Evolutionary conservation across 1,140 invertebrate species (phyloP), one percentile per base, ranked within the genome.

Genomic region (Aphidius gifuensis): DNA sequence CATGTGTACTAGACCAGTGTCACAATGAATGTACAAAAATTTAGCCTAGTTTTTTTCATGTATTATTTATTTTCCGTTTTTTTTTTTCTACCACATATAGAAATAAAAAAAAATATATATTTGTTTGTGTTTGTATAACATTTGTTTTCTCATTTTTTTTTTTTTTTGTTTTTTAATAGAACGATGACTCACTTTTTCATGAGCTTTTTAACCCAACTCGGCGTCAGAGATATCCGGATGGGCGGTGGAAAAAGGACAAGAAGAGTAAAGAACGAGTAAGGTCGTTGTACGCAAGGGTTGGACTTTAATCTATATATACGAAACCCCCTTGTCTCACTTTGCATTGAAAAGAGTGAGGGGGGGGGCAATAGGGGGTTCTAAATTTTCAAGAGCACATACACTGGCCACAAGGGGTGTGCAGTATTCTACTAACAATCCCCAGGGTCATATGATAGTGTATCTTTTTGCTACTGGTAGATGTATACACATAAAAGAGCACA

Each of bases 301-400:
- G 69, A 72, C 66, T 74, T 74, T 75, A 75, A 75, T 75, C 74
- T 72, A 32, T 32, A 32, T 32, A 32, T 32, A 16, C 16, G 16
- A 32, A 74, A 74, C 73, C 69, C 68, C 71, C 74, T 73, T 66
- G 64, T 66, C 65, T 72, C 70, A 64, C 58, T 64, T 61, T 61
- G 45, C 64, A 65, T 53, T 23, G 23, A 4, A 32, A 32, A 32
- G 23, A 32, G 16, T 16, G 16, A 16, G 16, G 16, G 16, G 16
- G 23, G 23, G 4, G 4, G 23, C 23, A 32, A 32, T 32, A 32
- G 23, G 23, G 23, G 43, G 53, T 21, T 32, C 40, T n/a, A 16
- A 60, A 54, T 66, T 66, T 56, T 60, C 57, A 11, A 64, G 58
- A 32, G 32, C 8, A 9, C 44, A 32, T 32, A 32, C 23, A 42